Conservation (phyloP, 2,113 vertebrate genomes). For the Stomatorhinus ivindoensis region DNA sequence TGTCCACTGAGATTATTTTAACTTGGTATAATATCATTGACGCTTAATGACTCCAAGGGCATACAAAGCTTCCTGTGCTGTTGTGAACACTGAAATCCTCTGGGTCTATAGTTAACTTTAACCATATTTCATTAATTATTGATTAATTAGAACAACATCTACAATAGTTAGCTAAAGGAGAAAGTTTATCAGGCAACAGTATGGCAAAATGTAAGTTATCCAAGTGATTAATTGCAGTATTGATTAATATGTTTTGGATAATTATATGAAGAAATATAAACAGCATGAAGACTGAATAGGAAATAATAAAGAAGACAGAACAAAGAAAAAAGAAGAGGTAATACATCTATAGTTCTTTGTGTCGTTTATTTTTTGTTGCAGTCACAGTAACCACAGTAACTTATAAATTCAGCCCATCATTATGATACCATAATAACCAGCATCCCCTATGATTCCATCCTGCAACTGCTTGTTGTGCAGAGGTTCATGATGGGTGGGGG, state of each 20-base stretch:
- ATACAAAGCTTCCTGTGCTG: not conserved
- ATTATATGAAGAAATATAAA: not conserved
- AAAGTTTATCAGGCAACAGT: not conserved
- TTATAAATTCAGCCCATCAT: not conserved
- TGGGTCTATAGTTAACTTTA: not conserved
- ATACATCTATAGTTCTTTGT: not conserved
- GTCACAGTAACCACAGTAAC: not conserved
- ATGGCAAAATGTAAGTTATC: not conserved
- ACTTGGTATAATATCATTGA: not conserved
- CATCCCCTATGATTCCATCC: not conserved
- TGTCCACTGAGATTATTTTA: not conserved
- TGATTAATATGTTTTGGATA: not conserved
- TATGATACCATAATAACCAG: not conserved
- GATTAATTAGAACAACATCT: not conserved
- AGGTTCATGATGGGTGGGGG: not conserved
- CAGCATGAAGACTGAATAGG: not conserved
- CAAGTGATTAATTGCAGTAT: not conserved
- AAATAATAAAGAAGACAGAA: not conserved
- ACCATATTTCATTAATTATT: not conserved
- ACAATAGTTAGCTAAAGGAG: not conserved
- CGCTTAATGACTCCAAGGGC: not conserved
- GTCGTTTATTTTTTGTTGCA: not conserved
- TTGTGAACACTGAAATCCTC: not conserved
- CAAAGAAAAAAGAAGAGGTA: not conserved
- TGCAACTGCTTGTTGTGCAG: not conserved